These are phyloP conservation scores for Bolborhynchus lineola DNA, from an alignment of 2,113 vertebrate genomes.

Conservation along the genomic window DNA sequence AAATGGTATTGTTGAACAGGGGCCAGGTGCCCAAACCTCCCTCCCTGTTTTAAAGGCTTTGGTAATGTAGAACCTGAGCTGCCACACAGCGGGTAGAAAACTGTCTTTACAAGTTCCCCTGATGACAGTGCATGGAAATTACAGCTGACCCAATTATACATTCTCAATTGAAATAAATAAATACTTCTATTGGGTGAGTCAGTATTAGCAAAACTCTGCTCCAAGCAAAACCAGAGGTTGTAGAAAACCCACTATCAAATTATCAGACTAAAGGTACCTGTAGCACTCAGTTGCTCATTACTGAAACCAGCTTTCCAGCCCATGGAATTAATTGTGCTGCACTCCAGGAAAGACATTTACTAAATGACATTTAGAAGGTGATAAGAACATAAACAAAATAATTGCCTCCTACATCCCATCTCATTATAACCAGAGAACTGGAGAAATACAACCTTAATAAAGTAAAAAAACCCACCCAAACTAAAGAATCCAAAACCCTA, in stretches of 20 bases:
- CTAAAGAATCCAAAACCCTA: background rate
- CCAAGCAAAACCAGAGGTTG: background rate
- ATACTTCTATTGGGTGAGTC: background rate
- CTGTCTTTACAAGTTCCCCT: background rate
- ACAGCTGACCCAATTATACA: background rate
- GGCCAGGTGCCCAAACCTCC: background rate
- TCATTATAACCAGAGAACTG: background rate
- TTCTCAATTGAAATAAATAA: slow-evolving; percentile 5
- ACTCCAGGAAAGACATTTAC: background rate
- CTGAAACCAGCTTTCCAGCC: background rate
- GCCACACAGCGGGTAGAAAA: background rate
- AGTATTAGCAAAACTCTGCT: background rate
- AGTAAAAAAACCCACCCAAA: background rate
- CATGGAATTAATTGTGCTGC: background rate
- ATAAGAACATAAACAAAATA: background rate
- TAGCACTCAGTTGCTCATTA: background rate
- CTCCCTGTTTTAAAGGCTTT: background rate
- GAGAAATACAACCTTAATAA: background rate
- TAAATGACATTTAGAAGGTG: background rate
- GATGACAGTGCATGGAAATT: background rate
- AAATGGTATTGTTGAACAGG: background rate
- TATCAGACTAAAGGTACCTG: background rate
- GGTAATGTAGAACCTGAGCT: background rate
- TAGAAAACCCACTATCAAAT: background rate
- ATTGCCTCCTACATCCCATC: background rate